These are phyloP conservation scores for Agrochola litura DNA, from an alignment of 2,888 invertebrate genomes.

Conservation along the genomic window DNA sequence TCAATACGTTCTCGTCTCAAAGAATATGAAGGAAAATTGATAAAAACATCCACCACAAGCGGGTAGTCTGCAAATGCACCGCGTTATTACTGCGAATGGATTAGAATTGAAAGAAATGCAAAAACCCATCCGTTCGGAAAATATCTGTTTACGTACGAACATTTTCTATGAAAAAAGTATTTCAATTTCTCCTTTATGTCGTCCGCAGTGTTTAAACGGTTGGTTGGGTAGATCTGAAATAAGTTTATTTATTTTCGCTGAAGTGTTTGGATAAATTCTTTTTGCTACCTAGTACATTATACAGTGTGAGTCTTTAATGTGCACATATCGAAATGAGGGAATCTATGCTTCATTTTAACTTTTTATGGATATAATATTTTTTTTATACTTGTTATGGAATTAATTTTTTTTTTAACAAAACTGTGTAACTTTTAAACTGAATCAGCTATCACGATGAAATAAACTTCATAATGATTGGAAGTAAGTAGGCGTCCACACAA, in stretches of 20 bases:
- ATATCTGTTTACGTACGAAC: conserved; percentile 41
- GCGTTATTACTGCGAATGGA: conserved; percentile 43
- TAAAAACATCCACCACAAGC: conserved; percentile 10
- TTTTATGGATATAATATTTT: no score
- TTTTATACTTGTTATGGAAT: no score
- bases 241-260: conserved; percentile 14
- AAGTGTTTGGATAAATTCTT: neutral
- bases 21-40: conserved; percentile 32
- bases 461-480: no score
- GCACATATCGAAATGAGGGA: no score
- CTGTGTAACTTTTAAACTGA: no score
- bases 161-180: conserved; percentile 20
- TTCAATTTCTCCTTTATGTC: conserved; percentile 40
- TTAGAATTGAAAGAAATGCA: conserved; percentile 36
- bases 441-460: no score
- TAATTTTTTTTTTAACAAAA: no score
- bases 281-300: neutral
- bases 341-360: no score
- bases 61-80: conserved; percentile 42
- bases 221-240: conserved; percentile 12
- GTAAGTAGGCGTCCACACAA: no score
- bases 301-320: no score
- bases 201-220: conserved; percentile 20
- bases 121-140: conserved; percentile 45
- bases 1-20: conserved; percentile 9